Evolutionary conservation across 2,797 vertebrate species (phyloP).

Genomic region (Myoxocephalus aenaeus): DNA sequence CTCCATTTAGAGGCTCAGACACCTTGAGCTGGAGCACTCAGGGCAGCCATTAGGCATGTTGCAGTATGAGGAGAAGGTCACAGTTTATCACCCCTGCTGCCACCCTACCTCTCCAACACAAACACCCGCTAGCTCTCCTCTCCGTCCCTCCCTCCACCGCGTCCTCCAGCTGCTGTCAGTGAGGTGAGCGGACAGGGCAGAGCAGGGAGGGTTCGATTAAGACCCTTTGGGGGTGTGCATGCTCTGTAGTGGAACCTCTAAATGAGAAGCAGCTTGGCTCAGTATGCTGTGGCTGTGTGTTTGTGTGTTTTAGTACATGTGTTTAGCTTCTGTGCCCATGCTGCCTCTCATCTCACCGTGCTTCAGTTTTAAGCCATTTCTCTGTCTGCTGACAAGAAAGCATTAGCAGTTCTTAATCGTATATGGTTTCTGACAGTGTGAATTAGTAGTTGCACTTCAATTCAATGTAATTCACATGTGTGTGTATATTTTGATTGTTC

Average conservation of each 20-base stretch:
- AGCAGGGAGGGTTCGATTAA: conserved; percentile 61
- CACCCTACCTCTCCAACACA: conserved; percentile 76
- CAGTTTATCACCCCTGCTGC: conserved; percentile 79
- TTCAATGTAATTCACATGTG: conserved; percentile 7
- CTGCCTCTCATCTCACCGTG: conserved; percentile 31
- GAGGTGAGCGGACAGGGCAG: conserved; percentile 57
- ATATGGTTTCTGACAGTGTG: background rate
- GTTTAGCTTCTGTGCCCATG: conserved; percentile 55
- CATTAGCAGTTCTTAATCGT: conserved; percentile 10
- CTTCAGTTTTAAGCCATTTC: conserved; percentile 25
- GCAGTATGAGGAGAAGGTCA: conserved; percentile 78
- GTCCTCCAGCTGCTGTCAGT: conserved; percentile 62
- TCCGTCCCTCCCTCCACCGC: conserved; percentile 39
- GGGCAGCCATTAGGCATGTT: conserved; percentile 78
- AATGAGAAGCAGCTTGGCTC: conserved; percentile 76
- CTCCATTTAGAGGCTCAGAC: conserved; percentile 79
- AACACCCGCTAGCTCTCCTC: conserved; percentile 63
- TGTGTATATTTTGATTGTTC: conserved; percentile 11
- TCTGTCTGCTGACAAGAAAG: conserved; percentile 27
- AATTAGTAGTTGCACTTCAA: background rate
- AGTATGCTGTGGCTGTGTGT: conserved; percentile 43
- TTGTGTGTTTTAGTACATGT: conserved; percentile 57
- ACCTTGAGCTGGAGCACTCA: conserved; percentile 77
- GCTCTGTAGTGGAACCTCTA: conserved; percentile 65
- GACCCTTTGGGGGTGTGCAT: conserved; percentile 64